A percentile compares a stretch with the other conserved stretches of the same genome.
Evolutionary conservation across 2,888 invertebrate genomes (phyloP).

Genomic region (Chrysomela aeneicollis): DNA sequence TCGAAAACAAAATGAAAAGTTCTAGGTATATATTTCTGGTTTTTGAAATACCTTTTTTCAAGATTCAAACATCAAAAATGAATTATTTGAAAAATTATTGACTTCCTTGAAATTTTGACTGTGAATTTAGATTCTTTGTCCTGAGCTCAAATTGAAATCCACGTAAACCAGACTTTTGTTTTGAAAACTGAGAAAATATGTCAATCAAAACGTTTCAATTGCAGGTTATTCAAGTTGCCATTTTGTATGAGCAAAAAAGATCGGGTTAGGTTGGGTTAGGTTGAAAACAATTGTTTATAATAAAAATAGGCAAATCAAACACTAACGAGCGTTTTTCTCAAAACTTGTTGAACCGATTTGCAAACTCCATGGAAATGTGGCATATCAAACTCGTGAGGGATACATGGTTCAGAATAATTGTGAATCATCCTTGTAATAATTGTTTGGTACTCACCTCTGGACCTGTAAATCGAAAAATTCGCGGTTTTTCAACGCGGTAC

Average conservation of each 20-base stretch:
- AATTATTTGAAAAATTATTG: too few relatives aligned
- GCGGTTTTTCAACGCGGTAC: background rate
- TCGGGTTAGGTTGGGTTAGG: slow-evolving; percentile 21
- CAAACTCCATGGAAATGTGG: slow-evolving; percentile 58
- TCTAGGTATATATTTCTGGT: too few relatives aligned
- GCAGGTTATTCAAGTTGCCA: slow-evolving; percentile 23
- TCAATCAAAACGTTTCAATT: too few relatives aligned
- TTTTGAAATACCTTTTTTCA: too few relatives aligned
- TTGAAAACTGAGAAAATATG: too few relatives aligned
- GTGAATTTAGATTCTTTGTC: too few relatives aligned
- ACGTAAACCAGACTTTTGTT: too few relatives aligned
- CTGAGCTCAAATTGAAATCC: too few relatives aligned
- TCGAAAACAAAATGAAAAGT: too few relatives aligned
- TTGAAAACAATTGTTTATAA: slow-evolving; percentile 22
- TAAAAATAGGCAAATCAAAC: slow-evolving; percentile 25
- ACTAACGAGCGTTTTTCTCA: slow-evolving; percentile 30
- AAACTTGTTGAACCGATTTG: slow-evolving; percentile 52
- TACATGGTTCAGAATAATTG: slow-evolving; percentile 41
- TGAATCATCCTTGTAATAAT: background rate
- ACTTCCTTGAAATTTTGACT: too few relatives aligned
- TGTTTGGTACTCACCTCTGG: slow-evolving; percentile 5
- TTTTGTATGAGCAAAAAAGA: slow-evolving; percentile 30
- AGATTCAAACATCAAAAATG: too few relatives aligned
- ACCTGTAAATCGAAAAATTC: slow-evolving; percentile 2
- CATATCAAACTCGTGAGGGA: slow-evolving; percentile 52